Base-by-base conservation (phyloP, 2,888 invertebrate genomes). In the Sinelater perroti region DNA sequence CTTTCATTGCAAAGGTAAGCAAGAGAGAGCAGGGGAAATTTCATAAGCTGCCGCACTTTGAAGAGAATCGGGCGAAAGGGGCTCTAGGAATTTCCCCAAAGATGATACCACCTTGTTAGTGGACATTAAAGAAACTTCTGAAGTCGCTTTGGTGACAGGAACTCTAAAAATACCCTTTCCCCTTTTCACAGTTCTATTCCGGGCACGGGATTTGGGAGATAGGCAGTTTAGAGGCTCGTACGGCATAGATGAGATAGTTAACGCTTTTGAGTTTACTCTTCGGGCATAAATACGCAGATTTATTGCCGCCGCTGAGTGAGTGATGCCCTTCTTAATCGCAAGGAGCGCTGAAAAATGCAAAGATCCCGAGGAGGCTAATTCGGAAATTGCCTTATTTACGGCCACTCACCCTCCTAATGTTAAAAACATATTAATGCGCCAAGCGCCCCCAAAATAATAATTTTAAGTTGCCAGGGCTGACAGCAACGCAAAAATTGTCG, bases 91-190 rank as follows among this genome's bases (percentile, higher is more conserved):
- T 58, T 57, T 58, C 46, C 44, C 53, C 53, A 30, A 47, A 61
- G 59, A 61, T 61, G 61, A 61, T 59, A 59, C 61, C 61, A 56
- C 51, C 63, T 63, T 61, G 59, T 63, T 63, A 61, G 59, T 56
- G 56, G 54, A 61, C 59, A 63, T 63, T 63, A 63, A 56, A 57
- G 62, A 56, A 62, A 57, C 42, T 53, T 59, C 51, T 60, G 21
- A 60, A 60, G 53, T 58, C 46, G 49, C 49, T 49, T 53, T 53
- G 58, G 54, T 58, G 53, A 54, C 58, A 54, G 53, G 49, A 58
- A 49, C 53, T 58, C 58, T 58, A 58, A 58, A 53, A 58, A 58
- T 58, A 58, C 53, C 53, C 57, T 38, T 58, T 58, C 49, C 58
- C 53, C 42, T 58, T 58, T 54, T 49, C 58, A 47, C 42, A 49